Evolutionary conservation across 2,888 invertebrate species (phyloP), one percentile per base, ranked within the genome.

Genomic region (Epinotia brunnichana): DNA sequence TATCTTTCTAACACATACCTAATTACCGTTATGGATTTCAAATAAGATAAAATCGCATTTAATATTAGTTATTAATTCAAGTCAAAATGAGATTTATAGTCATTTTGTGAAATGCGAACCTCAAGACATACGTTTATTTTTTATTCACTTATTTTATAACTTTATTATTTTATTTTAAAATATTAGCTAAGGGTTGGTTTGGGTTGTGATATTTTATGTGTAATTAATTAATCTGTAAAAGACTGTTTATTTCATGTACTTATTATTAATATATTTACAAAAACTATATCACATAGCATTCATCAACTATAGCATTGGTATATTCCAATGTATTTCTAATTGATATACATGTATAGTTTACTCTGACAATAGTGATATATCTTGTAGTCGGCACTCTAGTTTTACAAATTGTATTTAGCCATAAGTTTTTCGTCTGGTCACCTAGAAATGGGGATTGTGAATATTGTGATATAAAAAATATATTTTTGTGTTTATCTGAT

Each of bases 141-240:
- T 11, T 48, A 10, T 24, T n/a, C 17, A 48, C 15, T n/a, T 9
- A 24, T 24, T 19, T 39, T 35, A 35, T 35, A 35, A 29, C 10
- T 39, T 35, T 17, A 11, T 35, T 51, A 35, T 9, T 35, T 35
- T 35, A 35, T 35, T 29, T 29, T 29, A 29, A 17, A 35, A 3
- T 44, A 15, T 69, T 35, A 19, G 44, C 21, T 17, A 54, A 29
- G n/a, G n/a, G 44, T 41, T 24, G 29, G 29, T 69, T 75, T 75
- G 67, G 76, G 75, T 76, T 76, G 76, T 76, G 76, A 76, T 75
- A 68, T 61, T 74, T 66, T 69, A 19, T 59, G 21, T 66, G 51
- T 19, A 48, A 68, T 63, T 21, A n/a, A n/a, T n/a, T n/a, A n/a
- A n/a, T n/a, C n/a, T 51, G 41, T 70, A 59, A 11, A 72, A 75